phyloP scores from a whole-genome alignment of 2,113 vertebrate species.

The Ginglymostoma cirratum region DNA sequence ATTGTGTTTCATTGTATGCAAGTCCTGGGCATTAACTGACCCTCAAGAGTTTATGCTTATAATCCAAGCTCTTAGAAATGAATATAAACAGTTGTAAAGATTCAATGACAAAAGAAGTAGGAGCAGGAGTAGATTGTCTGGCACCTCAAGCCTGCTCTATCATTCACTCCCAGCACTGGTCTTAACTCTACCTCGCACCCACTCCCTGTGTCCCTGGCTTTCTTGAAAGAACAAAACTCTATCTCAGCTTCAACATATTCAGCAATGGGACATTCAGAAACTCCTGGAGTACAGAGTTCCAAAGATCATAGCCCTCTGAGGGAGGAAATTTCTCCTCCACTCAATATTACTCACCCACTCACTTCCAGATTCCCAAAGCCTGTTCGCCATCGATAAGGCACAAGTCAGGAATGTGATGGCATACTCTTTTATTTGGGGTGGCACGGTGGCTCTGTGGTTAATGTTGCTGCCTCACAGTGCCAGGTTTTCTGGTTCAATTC shows the following conservation, averaged over 20 bases:
- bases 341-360: too few species aligned
- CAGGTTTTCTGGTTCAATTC: too few species aligned
- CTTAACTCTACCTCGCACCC: background rate
- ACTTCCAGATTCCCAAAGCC: too few species aligned
- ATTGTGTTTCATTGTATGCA: background rate
- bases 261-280: background rate
- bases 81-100: background rate
- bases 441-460: too few species aligned
- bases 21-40: background rate
- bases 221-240: background rate
- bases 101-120: background rate
- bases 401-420: too few species aligned
- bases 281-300: background rate
- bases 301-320: background rate
- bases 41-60: background rate
- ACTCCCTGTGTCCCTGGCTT: background rate
- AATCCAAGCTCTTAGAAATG: background rate
- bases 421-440: too few species aligned
- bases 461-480: too few species aligned
- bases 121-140: background rate
- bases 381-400: too few species aligned
- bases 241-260: background rate
- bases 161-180: background rate
- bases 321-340: background rate
- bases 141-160: background rate